Base-by-base conservation (phyloP, 2,797 vertebrate species). In the Premnoplex brunnescens region DNA sequence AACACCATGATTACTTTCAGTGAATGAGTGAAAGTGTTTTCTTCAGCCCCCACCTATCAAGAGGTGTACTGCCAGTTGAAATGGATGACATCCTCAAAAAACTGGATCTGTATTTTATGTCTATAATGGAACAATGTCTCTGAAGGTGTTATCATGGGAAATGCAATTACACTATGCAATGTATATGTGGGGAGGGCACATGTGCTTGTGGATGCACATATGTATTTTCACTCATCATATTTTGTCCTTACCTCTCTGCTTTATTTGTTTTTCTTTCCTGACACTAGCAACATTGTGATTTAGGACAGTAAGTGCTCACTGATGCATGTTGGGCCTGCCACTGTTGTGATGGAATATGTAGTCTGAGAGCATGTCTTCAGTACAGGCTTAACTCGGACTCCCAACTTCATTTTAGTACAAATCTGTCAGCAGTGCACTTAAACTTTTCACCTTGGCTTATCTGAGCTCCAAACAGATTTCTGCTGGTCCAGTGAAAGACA, bases 171-270 rank as follows among this genome's bases (percentile, higher is more conserved):
- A 0, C 44, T 74, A 24, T 1, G 5, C 7, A 30, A 27, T 44
- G 10, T 72, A 9, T 1, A 2, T 69, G 56, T 46, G 26, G 13
- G 28, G 23, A 37, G 26, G 59, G 52, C 41, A 6, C 12, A 5
- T 9, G 23, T 51, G 11, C 10, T 48, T 85, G 34, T 26, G 36
- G 62, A 36, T 22, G 5, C 46, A 62, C 5, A 2, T 59, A 23
- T 0, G 1, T 59, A 41, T 63, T 91, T 91, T 88, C 30, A 39
- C 10, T 79, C 3, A 1, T 51, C 1, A 0, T 2, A 0, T 72
- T 79, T 69, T 91, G 51, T 62, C 49, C 24, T 87, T 80, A 55
- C 7, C 36, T 73, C 41, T 76, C 51, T 63, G 55, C 24, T 91
- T 83, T 64, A 12, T 67, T 86, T 1, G 1, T 48, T 85, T 75